These are phyloP conservation scores for Phoeniculus purpureus DNA, from an alignment of 2,797 vertebrate genomes.

Conservation along the genomic window DNA sequence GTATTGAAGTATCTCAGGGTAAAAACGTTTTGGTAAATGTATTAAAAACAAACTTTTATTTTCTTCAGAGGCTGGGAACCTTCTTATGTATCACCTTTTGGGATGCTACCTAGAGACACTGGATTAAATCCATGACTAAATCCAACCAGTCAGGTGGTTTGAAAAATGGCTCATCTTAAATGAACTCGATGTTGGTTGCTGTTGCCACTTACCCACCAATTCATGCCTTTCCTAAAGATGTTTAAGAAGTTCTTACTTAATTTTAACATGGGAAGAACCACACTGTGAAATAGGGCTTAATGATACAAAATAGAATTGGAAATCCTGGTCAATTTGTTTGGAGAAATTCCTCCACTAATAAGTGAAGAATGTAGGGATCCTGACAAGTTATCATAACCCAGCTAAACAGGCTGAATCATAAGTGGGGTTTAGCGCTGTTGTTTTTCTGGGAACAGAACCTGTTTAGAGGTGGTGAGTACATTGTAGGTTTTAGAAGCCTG, in stretches of 20 bases:
- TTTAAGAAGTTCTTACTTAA: neutral
- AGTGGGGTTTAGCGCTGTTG: neutral
- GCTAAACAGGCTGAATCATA: neutral
- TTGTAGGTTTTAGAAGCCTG: neutral
- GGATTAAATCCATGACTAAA: neutral
- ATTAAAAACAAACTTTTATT: neutral
- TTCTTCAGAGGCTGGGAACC: neutral
- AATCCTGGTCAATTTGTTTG: neutral
- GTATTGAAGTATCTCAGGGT: neutral
- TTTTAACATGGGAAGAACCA: neutral
- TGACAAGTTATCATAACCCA: neutral
- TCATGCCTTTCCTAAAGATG: neutral
- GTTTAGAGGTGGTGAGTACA: neutral
- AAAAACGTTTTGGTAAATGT: neutral
- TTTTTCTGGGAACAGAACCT: neutral
- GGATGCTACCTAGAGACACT: neutral
- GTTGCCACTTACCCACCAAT: accelerated
- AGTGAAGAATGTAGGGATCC: neutral
- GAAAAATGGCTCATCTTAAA: neutral
- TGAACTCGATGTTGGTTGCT: neutral
- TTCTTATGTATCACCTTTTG: neutral
- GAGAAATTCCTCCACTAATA: neutral
- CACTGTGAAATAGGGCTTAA: neutral
- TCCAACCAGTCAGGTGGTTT: neutral
- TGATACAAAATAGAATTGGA: neutral